phyloP scores from a whole-genome alignment of 1,140 invertebrate genomes.

The Cepaea nemoralis region DNA sequence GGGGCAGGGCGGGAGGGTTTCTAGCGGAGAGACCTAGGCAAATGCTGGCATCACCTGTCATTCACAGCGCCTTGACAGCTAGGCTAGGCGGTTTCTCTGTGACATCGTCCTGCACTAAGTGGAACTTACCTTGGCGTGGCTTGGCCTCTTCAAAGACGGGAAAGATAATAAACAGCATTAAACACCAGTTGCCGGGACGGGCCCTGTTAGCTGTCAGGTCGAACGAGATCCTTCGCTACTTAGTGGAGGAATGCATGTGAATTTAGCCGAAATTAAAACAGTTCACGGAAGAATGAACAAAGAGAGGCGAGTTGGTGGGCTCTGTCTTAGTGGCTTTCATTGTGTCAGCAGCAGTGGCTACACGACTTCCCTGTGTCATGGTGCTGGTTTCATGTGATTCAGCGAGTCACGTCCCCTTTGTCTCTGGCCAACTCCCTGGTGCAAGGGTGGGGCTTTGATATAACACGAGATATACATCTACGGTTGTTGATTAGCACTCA shows the following conservation, averaged over 20 bases:
- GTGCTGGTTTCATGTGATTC: too few relatives aligned
- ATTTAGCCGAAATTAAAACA: neutral
- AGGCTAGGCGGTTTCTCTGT: neutral
- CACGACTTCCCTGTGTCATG: too few relatives aligned
- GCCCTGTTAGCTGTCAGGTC: neutral
- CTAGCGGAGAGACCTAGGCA: neutral
- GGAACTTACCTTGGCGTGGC: neutral
- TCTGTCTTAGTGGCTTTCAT: too few relatives aligned
- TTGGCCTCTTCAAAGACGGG: neutral
- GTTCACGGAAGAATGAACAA: neutral
- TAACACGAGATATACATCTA: too few relatives aligned
- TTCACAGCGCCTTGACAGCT: neutral
- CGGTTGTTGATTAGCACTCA: too few relatives aligned
- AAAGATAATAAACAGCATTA: neutral
- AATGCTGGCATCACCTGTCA: slow-evolving; percentile 8
- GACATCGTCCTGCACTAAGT: neutral
- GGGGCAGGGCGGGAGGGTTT: neutral
- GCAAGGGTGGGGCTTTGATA: too few relatives aligned
- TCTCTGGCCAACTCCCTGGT: too few relatives aligned
- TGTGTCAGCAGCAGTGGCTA: too few relatives aligned
- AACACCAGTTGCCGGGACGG: neutral
- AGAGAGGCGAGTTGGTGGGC: too few relatives aligned
- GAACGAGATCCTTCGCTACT: neutral
- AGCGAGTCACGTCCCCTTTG: too few relatives aligned
- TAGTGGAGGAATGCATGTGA: neutral